Conservation (phyloP, 2,888 invertebrate genomes). For the Nomada ruficornis region DNA sequence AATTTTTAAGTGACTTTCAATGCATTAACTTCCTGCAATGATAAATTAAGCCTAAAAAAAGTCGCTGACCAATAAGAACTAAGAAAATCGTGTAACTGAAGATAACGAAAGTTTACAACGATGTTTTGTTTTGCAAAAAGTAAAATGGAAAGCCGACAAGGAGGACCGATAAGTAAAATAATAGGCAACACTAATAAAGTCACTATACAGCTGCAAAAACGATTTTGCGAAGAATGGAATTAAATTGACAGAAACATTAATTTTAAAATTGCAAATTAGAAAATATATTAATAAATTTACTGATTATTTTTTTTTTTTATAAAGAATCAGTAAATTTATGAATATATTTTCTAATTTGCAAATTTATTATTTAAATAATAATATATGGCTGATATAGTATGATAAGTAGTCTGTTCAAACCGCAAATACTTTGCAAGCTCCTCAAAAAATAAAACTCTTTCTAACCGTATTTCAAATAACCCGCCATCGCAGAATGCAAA, state of each 20-base stretch:
- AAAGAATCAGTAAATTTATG: no score
- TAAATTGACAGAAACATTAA: constrained; percentile 11
- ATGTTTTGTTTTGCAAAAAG: neutral
- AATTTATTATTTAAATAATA: no score
- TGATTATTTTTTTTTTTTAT: no score
- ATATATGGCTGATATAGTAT: no score
- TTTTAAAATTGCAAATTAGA: constrained; percentile 43
- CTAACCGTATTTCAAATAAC: constrained; percentile 31
- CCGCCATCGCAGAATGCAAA: constrained; percentile 34
- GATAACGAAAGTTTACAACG: neutral
- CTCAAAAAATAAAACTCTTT: neutral
- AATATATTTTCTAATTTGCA: no score
- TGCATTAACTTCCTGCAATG: constrained; percentile 13
- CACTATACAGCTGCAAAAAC: no score
- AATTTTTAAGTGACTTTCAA: constrained; percentile 31
- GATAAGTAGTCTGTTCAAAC: no score
- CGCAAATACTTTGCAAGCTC: no score
- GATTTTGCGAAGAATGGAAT: neutral
- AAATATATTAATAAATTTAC: neutral
- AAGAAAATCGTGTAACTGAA: neutral
- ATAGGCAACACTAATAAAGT: constrained; percentile 1
- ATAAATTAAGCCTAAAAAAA: neutral
- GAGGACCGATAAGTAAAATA: constrained; percentile 24
- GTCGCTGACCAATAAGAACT: neutral
- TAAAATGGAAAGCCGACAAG: constrained; percentile 17